These are phyloP conservation scores for Laterallus jamaicensis DNA, from an alignment of 2,113 vertebrate genomes.

Conservation along the genomic window DNA sequence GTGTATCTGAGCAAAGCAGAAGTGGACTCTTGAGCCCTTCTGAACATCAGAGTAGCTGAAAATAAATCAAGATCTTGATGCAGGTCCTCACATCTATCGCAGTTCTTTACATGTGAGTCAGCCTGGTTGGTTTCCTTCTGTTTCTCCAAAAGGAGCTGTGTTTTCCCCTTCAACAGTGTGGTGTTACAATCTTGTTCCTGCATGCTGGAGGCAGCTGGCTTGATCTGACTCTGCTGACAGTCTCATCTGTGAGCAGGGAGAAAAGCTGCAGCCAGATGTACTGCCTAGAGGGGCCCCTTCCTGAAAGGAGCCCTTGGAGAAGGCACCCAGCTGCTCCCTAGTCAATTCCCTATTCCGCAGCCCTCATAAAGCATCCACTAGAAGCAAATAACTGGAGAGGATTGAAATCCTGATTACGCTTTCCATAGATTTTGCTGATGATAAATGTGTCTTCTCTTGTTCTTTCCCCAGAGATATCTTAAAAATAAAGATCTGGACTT, in stretches of 20 bases:
- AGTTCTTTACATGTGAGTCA: neutral
- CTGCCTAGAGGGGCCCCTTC: neutral
- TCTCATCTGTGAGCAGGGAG: neutral
- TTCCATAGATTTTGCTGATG: neutral
- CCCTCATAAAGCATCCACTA: neutral
- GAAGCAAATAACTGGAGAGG: neutral
- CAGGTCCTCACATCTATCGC: neutral
- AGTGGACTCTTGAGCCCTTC: neutral
- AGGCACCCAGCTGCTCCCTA: neutral
- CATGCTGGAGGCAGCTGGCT: neutral
- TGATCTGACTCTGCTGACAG: neutral
- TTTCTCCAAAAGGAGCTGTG: neutral
- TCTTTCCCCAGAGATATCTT: slow-evolving; percentile 80
- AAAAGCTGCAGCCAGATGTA: neutral
- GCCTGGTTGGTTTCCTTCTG: neutral
- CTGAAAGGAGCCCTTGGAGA: neutral
- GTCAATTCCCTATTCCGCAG: neutral
- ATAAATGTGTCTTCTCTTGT: neutral
- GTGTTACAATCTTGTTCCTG: neutral
- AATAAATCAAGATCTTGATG: neutral
- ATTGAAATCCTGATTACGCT: neutral
- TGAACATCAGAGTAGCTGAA: neutral
- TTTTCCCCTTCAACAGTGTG: neutral
- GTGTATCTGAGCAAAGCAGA: neutral
- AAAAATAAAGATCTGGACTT: slow-evolving; percentile 83